These are phyloP conservation scores for Lasaia peninsularis DNA, from an alignment of 1,140 invertebrate genomes.

Conservation along the genomic window DNA sequence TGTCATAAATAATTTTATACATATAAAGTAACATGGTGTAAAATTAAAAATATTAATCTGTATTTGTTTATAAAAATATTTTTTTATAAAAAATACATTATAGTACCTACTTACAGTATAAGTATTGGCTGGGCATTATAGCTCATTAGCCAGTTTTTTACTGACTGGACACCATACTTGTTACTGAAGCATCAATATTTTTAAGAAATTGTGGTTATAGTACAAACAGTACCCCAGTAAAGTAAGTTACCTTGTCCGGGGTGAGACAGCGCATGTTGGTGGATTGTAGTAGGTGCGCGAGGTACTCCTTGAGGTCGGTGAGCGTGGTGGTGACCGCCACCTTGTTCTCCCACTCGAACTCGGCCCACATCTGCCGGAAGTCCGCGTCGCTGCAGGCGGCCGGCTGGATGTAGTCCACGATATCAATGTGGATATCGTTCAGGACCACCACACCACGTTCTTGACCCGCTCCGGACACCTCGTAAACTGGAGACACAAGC, in stretches of 20 bases:
- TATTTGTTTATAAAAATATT: too few species aligned
- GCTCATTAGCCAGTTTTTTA: too few species aligned
- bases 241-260: conserved; percentile 86
- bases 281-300: conserved; percentile 93
- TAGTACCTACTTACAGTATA: too few species aligned
- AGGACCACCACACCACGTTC: conserved; percentile 98
- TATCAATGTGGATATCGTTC: conserved; percentile 99
- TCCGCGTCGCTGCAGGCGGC: conserved; percentile 95
- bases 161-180: too few species aligned
- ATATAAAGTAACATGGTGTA: too few species aligned
- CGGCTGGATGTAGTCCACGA: conserved; percentile 99
- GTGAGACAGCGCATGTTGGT: conserved; percentile 99
- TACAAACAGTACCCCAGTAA: too few species aligned
- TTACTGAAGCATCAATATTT: too few species aligned
- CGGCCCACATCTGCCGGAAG: conserved; percentile 99
- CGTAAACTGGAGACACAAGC: conserved; percentile 84
- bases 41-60: too few species aligned
- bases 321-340: conserved; percentile 97
- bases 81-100: too few species aligned
- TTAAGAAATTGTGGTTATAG: too few species aligned
- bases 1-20: too few species aligned
- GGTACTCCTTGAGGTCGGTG: conserved; percentile 94
- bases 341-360: conserved; percentile 99
- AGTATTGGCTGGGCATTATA: too few species aligned
- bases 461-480: conserved; percentile 94